phyloP scores from a whole-genome alignment of 2,113 vertebrate species.

The Odocoileus virginianus region DNA sequence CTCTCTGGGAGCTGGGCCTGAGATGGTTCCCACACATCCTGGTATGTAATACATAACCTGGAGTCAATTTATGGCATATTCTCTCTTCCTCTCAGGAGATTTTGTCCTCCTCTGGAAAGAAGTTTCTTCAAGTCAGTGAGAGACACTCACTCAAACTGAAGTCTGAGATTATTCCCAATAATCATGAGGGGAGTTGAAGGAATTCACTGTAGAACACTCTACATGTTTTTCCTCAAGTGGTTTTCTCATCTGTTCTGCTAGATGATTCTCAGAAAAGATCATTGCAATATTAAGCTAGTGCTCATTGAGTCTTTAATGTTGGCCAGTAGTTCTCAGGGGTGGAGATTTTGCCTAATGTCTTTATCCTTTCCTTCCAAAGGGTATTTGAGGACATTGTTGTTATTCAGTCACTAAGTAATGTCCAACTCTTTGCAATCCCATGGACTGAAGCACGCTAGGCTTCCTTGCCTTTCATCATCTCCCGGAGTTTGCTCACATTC shows the following conservation, averaged over 20 bases:
- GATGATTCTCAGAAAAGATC: not conserved
- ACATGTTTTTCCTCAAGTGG: not conserved
- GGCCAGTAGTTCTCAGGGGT: not conserved
- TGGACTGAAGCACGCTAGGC: not conserved
- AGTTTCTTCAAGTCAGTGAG: not conserved
- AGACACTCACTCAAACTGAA: not conserved
- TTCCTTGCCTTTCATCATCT: not conserved
- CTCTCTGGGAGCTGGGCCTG: not conserved
- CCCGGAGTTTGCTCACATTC: not conserved
- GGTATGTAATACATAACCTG: not conserved
- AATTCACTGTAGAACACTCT: not conserved
- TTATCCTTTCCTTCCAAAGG: not conserved
- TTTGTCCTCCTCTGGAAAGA: not conserved
- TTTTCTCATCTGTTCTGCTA: not conserved
- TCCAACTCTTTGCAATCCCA: not conserved
- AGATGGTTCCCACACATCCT: not conserved
- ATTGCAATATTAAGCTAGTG: not conserved
- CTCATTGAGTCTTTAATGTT: not conserved
- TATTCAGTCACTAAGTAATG: not conserved
- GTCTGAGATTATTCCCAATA: not conserved
- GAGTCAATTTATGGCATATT: not conserved
- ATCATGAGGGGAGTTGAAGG: not conserved
- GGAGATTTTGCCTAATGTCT: not conserved
- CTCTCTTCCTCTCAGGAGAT: not conserved
- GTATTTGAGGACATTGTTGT: not conserved